Evolutionary conservation across 2,113 vertebrate genomes (phyloP).

Genomic region (Columbina picui): DNA sequence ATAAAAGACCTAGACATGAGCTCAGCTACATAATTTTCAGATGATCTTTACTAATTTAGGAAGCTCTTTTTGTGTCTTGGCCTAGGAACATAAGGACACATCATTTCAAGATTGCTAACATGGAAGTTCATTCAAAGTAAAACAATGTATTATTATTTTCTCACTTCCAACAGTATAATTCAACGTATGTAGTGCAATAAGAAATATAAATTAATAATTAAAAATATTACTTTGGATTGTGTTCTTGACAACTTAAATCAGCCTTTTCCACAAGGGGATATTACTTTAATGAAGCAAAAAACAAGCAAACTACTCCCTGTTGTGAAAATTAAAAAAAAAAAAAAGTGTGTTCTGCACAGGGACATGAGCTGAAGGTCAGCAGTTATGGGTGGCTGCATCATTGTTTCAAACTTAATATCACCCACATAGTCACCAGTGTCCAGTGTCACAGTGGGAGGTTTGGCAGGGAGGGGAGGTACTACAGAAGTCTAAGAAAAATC

Average conservation of each 20-base stretch:
- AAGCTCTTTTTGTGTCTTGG: not conserved
- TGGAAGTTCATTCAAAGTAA: too few relatives aligned
- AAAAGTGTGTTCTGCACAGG: not conserved
- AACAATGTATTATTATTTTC: too few relatives aligned
- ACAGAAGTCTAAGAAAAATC: constrained; percentile 9
- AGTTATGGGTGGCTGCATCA: constrained; percentile 4
- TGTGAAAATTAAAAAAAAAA: not conserved
- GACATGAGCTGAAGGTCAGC: not conserved
- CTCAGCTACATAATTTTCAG: not conserved
- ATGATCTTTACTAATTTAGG: not conserved
- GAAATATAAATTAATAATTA: too few relatives aligned
- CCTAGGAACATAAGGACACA: too few relatives aligned
- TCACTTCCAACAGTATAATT: too few relatives aligned
- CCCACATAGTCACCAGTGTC: not conserved
- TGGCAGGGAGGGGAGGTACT: not conserved
- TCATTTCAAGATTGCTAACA: too few relatives aligned
- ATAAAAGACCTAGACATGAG: not conserved
- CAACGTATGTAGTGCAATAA: too few relatives aligned
- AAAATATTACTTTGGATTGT: not conserved
- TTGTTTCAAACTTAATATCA: constrained; percentile 30
- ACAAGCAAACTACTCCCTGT: not conserved
- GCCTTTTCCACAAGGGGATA: not conserved
- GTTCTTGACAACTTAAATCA: not conserved
- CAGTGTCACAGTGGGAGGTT: not conserved
- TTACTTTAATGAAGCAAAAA: not conserved